Evolutionary conservation across 2,113 vertebrate genomes (phyloP), one percentile per base, ranked within the genome.

Genomic region (Brachirus orientalis): DNA sequence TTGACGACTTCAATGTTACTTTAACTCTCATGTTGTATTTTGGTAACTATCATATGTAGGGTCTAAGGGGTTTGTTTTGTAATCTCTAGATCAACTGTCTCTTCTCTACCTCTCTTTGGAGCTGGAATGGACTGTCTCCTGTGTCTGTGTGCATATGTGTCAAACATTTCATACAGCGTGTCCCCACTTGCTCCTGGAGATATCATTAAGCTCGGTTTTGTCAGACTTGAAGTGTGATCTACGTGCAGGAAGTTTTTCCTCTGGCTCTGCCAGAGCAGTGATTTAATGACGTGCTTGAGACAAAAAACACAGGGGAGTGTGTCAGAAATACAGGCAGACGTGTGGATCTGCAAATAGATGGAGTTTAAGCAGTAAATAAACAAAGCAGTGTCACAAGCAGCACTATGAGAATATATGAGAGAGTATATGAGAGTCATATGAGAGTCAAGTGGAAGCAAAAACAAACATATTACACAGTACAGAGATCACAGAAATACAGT

Each of bases 161-260:
- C 66, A 60, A 72, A 79, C 64, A 60, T 82, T 86, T 71, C n/a
- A 80, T 65, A 79, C 82, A 83, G 48, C 60, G 40, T 62, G 69
- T 84, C 51, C 77, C 46, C 41, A n/a, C 56, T 72, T 43, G 28
- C 28, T 50, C 46, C 46, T 8, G 54, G 62, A 62, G 50, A 75
- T 59, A 66, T 75, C 10, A 50, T 66, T 40, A 63, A 40, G 28
- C 36, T 67, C 1, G 1, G 50, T 36, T 41, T 55, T 77, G 46
- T 58, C 57, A 10, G 51, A 10, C 43, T 28, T 6, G 6, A 28
- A 28, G 28, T 28, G 63, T 55, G 54, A 76, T 67, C 52, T 45
- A 4, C 71, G 51, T 68, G 60, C 47, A 56, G 12, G 22, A 45
- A 53, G 46, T 70, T 82, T 78, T 82, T 72, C 66, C 72, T 73